Conservation (phyloP, 2,888 invertebrate species). For the Limnephilus marmoratus region DNA sequence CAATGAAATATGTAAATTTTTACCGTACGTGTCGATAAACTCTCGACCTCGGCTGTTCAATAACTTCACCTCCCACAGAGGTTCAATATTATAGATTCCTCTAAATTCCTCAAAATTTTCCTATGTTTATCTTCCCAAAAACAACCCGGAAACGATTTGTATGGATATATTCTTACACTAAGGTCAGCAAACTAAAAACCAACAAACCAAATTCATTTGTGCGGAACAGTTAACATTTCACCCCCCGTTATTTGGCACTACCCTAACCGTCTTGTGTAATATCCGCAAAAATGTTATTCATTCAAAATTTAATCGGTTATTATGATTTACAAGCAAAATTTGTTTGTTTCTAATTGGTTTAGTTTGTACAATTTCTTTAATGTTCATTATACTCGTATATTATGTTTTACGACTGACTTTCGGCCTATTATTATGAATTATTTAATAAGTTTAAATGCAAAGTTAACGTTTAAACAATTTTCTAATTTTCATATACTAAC, state of each 20-base stretch:
- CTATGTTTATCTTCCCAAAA: neutral
- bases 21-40: neutral
- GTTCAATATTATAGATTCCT: neutral
- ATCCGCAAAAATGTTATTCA: neutral
- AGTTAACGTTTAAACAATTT: neutral
- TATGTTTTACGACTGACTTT: neutral
- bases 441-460: neutral
- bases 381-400: neutral
- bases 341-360: neutral
- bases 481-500: neutral
- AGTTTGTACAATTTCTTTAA: neutral
- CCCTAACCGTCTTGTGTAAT: neutral
- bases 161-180: neutral
- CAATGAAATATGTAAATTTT: neutral
- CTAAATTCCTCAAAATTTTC: neutral
- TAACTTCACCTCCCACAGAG: neutral
- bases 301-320: neutral
- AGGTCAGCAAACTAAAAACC: neutral
- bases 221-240: neutral
- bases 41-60: neutral
- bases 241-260: neutral
- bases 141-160: neutral
- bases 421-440: neutral
- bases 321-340: neutral
- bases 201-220: neutral